Conservation (phyloP, 2,888 invertebrate genomes). For the Scaptomyza flava region DNA sequence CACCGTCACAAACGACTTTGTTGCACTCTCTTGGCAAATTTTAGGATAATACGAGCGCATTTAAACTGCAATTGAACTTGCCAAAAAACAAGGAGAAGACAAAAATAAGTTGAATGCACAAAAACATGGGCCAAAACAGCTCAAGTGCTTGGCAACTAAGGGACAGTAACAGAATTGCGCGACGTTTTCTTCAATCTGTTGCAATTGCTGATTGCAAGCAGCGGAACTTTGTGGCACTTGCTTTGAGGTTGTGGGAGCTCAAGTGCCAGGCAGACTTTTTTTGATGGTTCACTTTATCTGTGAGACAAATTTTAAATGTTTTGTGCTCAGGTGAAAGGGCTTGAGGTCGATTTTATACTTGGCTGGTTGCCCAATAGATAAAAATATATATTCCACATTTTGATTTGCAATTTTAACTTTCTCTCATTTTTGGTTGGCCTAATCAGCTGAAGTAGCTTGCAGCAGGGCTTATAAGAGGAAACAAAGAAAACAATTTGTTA, state of each 20-base stretch:
- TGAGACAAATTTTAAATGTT: conserved; percentile 36
- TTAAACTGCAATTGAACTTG: conserved; percentile 48
- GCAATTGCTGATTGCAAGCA: conserved; percentile 13
- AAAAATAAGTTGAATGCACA: conserved; percentile 7
- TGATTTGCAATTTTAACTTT: too few species aligned
- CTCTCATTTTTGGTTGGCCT: conserved; percentile 5
- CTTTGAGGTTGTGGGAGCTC: neutral
- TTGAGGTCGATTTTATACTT: conserved; percentile 1
- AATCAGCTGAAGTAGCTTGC: conserved; percentile 47
- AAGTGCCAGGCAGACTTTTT: conserved; percentile 25
- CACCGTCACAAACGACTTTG: too few species aligned
- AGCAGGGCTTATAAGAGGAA: conserved; percentile 1
- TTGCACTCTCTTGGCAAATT: too few species aligned
- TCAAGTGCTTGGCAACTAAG: neutral
- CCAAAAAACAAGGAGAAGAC: conserved; percentile 7
- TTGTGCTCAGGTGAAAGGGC: conserved; percentile 14
- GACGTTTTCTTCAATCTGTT: conserved; percentile 21
- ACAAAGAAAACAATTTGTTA: neutral
- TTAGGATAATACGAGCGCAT: neutral
- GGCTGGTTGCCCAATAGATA: conserved; percentile 17
- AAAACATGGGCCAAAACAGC: conserved; percentile 1
- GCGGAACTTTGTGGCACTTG: conserved; percentile 13
- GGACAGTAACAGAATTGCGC: conserved; percentile 11
- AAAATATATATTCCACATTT: conserved; percentile 41
- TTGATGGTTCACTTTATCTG: conserved; percentile 43